These are phyloP conservation scores for Pogonophryne albipinna DNA, from an alignment of 2,797 vertebrate genomes.

Conservation along the genomic window DNA sequence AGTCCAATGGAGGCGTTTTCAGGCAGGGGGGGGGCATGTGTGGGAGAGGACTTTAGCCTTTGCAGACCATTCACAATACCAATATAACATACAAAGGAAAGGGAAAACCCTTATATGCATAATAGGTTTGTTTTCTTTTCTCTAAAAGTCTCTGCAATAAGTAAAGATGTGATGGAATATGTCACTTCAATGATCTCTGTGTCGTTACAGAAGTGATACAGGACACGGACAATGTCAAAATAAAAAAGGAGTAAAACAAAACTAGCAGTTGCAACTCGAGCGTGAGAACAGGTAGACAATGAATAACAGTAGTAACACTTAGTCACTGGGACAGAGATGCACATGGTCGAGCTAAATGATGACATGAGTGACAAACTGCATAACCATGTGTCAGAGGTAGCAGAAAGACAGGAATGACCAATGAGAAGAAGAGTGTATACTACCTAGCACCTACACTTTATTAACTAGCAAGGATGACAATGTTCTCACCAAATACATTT, in stretches of 20 bases:
- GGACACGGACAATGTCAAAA: neutral
- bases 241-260: neutral
- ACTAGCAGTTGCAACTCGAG: neutral
- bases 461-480: neutral
- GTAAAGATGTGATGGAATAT: neutral
- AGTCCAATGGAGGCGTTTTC: too few relatives aligned
- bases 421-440: too few relatives aligned
- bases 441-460: neutral
- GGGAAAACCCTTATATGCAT: too few relatives aligned
- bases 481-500: neutral
- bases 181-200: neutral
- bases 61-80: too few relatives aligned
- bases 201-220: neutral
- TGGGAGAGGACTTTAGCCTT: too few relatives aligned
- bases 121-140: too few relatives aligned
- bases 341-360: neutral
- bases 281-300: neutral
- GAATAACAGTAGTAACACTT: neutral
- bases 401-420: neutral
- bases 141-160: neutral
- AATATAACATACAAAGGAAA: too few relatives aligned
- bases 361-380: constrained; percentile 11
- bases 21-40: too few relatives aligned
- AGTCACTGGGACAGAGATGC: constrained; percentile 1
- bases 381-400: neutral